Evolutionary conservation across 2,797 vertebrate species (phyloP).

Genomic region (Luscinia megarhynchos): DNA sequence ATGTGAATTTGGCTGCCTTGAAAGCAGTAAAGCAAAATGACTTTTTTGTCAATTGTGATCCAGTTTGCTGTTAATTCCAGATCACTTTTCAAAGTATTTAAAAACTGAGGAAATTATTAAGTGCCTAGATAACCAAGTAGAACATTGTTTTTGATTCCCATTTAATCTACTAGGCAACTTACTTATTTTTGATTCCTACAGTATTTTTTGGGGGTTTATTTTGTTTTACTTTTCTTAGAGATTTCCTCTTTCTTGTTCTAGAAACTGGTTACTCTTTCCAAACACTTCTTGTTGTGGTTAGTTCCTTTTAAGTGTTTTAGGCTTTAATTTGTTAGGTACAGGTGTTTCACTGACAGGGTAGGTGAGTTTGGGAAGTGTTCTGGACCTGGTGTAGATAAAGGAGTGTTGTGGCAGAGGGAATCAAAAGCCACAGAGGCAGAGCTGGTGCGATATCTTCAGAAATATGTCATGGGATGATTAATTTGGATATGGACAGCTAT

Average conservation of each 20-base stretch:
- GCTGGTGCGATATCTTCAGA: neutral
- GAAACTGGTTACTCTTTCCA: neutral
- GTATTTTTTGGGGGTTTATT: neutral
- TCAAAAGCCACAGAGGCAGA: neutral
- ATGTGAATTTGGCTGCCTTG: slow-evolving; percentile 31
- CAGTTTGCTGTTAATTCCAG: neutral
- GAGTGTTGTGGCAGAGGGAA: neutral
- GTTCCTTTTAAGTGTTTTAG: neutral
- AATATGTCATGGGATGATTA: neutral
- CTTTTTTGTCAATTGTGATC: neutral
- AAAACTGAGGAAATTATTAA: neutral
- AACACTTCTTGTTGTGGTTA: neutral
- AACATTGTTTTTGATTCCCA: neutral
- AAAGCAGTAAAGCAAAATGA: neutral
- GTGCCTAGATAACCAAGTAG: neutral
- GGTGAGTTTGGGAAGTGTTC: neutral
- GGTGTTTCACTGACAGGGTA: neutral
- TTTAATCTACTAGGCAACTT: neutral
- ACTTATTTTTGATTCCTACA: neutral
- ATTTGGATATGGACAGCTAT: neutral
- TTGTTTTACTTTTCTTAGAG: neutral
- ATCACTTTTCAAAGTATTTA: neutral
- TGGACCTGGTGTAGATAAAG: neutral
- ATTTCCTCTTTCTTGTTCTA: neutral
- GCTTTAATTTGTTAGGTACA: neutral